Evolutionary conservation across 2,888 invertebrate genomes (phyloP).

Genomic region (Pachycephus smyrnensis): DNA sequence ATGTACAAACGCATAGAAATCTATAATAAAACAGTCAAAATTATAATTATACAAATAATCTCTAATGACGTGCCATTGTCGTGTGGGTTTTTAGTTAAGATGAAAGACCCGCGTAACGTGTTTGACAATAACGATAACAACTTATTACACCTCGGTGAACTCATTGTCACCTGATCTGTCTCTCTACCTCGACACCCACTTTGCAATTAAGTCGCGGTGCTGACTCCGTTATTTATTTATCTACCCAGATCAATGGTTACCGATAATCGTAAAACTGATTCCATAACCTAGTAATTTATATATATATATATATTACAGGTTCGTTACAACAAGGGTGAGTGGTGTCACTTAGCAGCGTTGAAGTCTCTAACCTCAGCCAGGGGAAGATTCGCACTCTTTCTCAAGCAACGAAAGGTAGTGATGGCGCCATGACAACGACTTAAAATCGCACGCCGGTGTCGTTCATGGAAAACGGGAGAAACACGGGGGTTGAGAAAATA

Average conservation of each 20-base stretch:
- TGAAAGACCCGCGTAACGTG: slow-evolving; percentile 18
- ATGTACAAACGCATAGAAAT: background rate
- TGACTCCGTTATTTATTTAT: background rate
- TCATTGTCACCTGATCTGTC: slow-evolving; percentile 32
- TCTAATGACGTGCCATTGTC: background rate
- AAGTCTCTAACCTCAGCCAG: background rate
- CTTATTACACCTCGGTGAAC: slow-evolving; percentile 26
- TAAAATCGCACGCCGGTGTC: slow-evolving; percentile 1
- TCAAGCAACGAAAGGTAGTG: background rate
- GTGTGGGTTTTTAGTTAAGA: background rate
- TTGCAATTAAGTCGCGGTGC: slow-evolving; percentile 18
- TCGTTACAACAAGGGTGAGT: background rate
- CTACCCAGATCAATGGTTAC: background rate
- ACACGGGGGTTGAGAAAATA: slow-evolving; percentile 19
- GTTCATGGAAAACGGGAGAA: slow-evolving; percentile 30
- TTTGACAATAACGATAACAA: slow-evolving; percentile 34
- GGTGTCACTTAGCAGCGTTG: background rate
- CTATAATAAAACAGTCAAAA: background rate
- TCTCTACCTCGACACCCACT: slow-evolving; percentile 16
- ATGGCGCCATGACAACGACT: slow-evolving; percentile 1
- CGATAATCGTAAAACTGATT: background rate
- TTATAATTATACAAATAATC: background rate
- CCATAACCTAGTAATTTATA: background rate
- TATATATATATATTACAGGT: background rate
- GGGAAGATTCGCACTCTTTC: background rate